phyloP scores from a whole-genome alignment of 2,113 vertebrate species.

The Lepus timidus region DNA sequence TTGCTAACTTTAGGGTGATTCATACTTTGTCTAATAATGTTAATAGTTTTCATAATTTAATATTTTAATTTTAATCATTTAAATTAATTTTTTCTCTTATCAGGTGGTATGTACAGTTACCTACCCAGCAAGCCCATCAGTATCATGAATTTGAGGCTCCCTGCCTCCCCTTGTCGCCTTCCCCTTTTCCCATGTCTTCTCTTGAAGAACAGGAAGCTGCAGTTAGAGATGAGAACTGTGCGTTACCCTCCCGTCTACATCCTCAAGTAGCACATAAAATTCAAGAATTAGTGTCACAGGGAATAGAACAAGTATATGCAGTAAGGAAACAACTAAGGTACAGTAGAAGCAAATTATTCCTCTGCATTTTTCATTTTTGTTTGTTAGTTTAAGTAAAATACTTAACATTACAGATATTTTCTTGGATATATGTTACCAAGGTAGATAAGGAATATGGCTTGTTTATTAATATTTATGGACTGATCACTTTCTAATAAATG shows the following conservation, averaged over 20 bases:
- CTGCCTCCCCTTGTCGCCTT: conserved; percentile 86
- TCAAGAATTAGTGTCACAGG: conserved; percentile 91
- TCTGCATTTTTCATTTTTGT: conserved; percentile 47
- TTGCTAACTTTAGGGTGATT: conserved; percentile 40
- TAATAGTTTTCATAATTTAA: background rate
- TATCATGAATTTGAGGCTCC: conserved; percentile 91
- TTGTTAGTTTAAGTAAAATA: conserved; percentile 46
- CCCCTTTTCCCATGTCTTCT: conserved; percentile 84
- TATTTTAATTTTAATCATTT: conserved; percentile 39
- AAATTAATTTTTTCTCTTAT: conserved; percentile 71
- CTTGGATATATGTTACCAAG: background rate
- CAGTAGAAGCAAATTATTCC: conserved; percentile 35
- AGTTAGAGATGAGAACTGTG: conserved; percentile 87
- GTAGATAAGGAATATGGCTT: conserved; percentile 21
- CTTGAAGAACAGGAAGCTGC: conserved; percentile 88
- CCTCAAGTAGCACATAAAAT: conserved; percentile 93
- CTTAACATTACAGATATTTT: conserved; percentile 36
- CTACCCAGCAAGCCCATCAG: conserved; percentile 92
- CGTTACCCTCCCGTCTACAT: conserved; percentile 91
- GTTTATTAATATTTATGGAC: conserved; percentile 34
- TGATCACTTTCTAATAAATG: conserved; percentile 31
- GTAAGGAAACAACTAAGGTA: conserved; percentile 95
- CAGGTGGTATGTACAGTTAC: conserved; percentile 94
- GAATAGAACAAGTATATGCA: conserved; percentile 91
- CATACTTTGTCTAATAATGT: conserved; percentile 58